Evolutionary conservation across 2,888 invertebrate genomes (phyloP).

Genomic region (Malthinus seriepunctatus): DNA sequence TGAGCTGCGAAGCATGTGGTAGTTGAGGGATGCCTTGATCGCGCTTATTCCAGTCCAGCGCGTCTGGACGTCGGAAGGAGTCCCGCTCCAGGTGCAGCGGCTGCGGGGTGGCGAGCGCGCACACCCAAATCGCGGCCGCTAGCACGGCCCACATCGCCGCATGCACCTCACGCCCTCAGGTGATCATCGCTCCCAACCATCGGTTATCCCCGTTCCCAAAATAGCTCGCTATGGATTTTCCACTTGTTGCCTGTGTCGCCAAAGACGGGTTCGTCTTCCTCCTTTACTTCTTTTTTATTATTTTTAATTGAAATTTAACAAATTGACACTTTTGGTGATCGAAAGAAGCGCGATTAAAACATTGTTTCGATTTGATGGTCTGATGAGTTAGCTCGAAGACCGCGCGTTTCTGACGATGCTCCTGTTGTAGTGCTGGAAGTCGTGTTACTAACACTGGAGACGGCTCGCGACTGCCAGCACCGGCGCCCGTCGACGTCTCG

Average conservation of each 20-base stretch:
- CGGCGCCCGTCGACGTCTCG: conserved; percentile 45
- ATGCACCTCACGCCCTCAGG: conserved; percentile 46
- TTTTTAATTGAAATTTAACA: conserved; percentile 31
- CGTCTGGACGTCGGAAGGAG: conserved; percentile 41
- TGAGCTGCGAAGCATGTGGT: conserved; percentile 61
- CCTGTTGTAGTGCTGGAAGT: conserved; percentile 28
- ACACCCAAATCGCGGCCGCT: conserved; percentile 52
- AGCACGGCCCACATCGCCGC: conserved; percentile 52
- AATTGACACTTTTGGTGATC: conserved; percentile 15
- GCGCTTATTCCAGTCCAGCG: conserved; percentile 40
- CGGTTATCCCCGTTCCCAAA: conserved; percentile 40
- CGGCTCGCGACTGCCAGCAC: conserved; percentile 56
- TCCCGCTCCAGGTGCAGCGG: conserved; percentile 51
- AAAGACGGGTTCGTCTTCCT: conserved; percentile 25
- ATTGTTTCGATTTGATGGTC: conserved; percentile 1
- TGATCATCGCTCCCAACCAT: conserved; percentile 49
- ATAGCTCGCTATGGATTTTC: conserved; percentile 39
- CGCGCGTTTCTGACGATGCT: conserved; percentile 28
- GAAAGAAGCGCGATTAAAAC: conserved; percentile 2
- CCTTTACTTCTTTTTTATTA: conserved; percentile 20
- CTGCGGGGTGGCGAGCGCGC: conserved; percentile 53
- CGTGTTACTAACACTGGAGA: conserved; percentile 43
- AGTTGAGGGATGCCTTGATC: conserved; percentile 33
- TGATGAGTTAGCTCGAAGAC: conserved; percentile 11
- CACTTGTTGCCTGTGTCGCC: conserved; percentile 45